Percentiles rank a stretch among this genome's conserved stretches.
phyloP scores from a whole-genome alignment of 2,113 vertebrate species.

The Sarotherodon lohbergeri region DNA sequence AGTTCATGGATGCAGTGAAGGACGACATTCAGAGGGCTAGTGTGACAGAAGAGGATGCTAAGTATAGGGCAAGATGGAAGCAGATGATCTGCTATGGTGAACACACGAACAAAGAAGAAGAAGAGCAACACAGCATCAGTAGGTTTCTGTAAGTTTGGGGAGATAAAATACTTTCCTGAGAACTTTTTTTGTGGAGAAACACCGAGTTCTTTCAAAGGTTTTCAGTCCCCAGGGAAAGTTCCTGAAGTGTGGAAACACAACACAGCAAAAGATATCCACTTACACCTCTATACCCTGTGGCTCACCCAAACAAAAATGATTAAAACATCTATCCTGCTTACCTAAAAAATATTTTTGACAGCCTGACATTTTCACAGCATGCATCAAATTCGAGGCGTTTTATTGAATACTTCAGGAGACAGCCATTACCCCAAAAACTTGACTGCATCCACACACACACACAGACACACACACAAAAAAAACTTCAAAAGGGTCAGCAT shows the following conservation, averaged over 20 bases:
- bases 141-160: neutral
- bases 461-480: too few relatives aligned
- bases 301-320: neutral
- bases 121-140: neutral
- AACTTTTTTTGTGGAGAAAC: neutral
- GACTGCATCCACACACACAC: rapidly evolving
- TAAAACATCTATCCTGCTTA: neutral
- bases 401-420: neutral
- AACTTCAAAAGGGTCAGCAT: neutral
- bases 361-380: neutral
- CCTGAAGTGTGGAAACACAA: neutral
- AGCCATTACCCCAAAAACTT: neutral
- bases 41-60: neutral
- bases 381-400: rapidly evolving
- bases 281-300: neutral
- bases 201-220: neutral
- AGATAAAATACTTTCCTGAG: neutral
- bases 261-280: neutral
- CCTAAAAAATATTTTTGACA: neutral
- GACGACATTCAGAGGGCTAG: neutral
- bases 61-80: neutral
- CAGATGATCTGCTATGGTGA: neutral
- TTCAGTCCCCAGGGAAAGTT: neutral
- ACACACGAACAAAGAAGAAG: neutral
- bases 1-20: neutral